Evolutionary conservation across 2,888 invertebrate genomes (phyloP), one percentile per base, ranked within the genome.

Genomic region (Acrobasis consociella): DNA sequence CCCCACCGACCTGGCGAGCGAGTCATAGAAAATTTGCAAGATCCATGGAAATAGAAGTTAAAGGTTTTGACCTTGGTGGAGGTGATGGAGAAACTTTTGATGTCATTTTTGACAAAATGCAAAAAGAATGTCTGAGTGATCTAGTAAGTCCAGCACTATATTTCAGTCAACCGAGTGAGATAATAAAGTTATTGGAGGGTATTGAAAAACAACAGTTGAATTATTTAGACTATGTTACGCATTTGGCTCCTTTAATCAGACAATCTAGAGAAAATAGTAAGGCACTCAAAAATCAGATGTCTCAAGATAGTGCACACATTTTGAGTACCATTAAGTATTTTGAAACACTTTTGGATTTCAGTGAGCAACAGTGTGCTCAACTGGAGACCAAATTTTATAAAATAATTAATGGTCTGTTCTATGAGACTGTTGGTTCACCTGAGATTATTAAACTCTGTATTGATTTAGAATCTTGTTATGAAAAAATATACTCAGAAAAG

Each of bases 161-260:
- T 75, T 95, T 95, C 72, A 81, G 83, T 11, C 80, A 93, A 52
- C 93, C 95, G 0, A 71, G 81, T 17, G 93, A 95, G 65, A 79
- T 95, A 55, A 77, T 94, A 56, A 79, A 91, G 52, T 91, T 94
- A 52, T 95, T 95, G 68, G 84, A 93, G 62, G 88, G 91, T 39
- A 94, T 95, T 76, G 95, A 95, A 78, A 82, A 93, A 67, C 95
- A 95, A 74, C 94, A 95, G 76, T 80, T 95, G 62, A 93, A 94
- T 77, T 94, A 94, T 60, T 89, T 95, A 69, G 83, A 94, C 50
- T 94, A 95, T 71, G 91, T 94, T 3, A 93, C 94, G 67, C 93
- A 93, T 66, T 72, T 95, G 55, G 90, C 93, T 0, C 91, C 93
- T 10, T 93, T 93, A 17, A 82, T 93, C 59, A 91, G 90, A 46